These are phyloP conservation scores for Sebastes schlegelii DNA, from an alignment of 2,113 vertebrate genomes.

Conservation along the genomic window DNA sequence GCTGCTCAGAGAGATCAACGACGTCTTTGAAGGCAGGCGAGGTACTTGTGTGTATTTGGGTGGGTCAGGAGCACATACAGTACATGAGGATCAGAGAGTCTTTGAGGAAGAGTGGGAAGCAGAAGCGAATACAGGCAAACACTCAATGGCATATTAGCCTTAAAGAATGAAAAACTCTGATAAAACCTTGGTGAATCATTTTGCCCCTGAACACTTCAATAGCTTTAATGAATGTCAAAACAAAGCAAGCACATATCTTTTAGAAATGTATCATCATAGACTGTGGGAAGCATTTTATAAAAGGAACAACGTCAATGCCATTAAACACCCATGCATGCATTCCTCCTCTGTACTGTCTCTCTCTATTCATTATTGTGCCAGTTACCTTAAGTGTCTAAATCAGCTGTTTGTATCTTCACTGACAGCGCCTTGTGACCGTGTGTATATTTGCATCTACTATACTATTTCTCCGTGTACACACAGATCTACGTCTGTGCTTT, in stretches of 20 bases:
- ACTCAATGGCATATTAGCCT: background rate
- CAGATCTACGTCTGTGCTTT: background rate
- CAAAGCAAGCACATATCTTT: constrained; percentile 20
- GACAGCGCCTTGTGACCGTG: background rate
- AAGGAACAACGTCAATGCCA: constrained; percentile 29
- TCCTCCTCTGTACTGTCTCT: constrained; percentile 19
- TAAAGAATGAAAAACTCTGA: constrained; percentile 9
- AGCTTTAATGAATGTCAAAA: constrained; percentile 11
- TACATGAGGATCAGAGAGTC: background rate
- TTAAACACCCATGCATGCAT: constrained; percentile 28
- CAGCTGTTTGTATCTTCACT: background rate
- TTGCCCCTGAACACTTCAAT: constrained; percentile 21
- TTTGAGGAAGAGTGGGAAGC: constrained; percentile 1
- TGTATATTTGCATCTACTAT: background rate
- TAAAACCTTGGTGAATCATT: constrained; percentile 38
- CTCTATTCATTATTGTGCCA: constrained; percentile 17
- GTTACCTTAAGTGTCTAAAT: constrained; percentile 16
- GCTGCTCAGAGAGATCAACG: constrained; percentile 93
- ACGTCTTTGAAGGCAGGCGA: constrained; percentile 95
- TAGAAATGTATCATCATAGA: constrained; percentile 38
- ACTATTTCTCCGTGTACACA: background rate
- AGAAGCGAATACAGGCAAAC: background rate
- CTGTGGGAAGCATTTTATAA: constrained; percentile 24
- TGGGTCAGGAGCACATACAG: background rate
- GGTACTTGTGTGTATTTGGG: constrained; percentile 77